A percentile compares a stretch with the other conserved stretches of the same genome.
Conservation (phyloP, 2,113 vertebrate species). For the Genyomyrus donnyi region DNA sequence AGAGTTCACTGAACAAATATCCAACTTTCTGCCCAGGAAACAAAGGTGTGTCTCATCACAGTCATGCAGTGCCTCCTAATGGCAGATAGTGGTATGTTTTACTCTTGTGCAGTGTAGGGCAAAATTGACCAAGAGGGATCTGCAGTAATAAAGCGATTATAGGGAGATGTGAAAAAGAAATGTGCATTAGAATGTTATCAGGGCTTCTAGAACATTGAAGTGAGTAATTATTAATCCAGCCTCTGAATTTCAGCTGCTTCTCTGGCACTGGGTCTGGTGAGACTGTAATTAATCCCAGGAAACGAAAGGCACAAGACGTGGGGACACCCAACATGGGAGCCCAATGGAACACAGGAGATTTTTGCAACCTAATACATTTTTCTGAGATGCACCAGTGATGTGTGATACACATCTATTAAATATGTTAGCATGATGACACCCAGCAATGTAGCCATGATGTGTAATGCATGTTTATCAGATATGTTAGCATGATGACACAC, state of each 20-base stretch:
- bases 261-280: background rate
- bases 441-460: background rate
- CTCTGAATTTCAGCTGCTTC: background rate
- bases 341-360: background rate
- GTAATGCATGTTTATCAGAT: background rate
- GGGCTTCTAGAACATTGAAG: background rate
- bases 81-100: background rate
- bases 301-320: background rate
- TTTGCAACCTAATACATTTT: background rate
- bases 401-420: background rate
- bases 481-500: background rate
- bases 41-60: conserved; percentile 1
- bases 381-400: background rate
- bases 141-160: background rate
- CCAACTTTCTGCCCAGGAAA: background rate
- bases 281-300: background rate
- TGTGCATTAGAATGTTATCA: background rate
- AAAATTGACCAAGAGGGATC: background rate
- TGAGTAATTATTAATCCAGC: background rate
- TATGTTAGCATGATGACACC: background rate
- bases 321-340: background rate
- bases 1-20: background rate
- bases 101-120: background rate
- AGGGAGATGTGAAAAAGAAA: background rate
- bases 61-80: conserved; percentile 9